phyloP scores from a whole-genome alignment of 2,797 vertebrate species.

The Lacerta viridis region DNA sequence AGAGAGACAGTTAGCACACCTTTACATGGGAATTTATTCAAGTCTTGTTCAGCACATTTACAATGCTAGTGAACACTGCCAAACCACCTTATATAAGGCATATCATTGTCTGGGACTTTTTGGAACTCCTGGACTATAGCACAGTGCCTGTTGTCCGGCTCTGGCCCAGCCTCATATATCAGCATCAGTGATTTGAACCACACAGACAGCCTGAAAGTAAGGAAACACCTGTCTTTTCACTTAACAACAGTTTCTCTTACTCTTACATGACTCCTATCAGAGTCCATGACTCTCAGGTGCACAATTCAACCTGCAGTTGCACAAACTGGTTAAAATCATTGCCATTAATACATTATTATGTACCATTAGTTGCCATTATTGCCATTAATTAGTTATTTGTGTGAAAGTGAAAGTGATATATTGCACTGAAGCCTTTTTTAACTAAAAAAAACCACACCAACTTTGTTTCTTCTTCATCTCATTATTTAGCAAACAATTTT shows the following conservation, averaged over 20 bases:
- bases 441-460: neutral
- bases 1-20: too few relatives aligned
- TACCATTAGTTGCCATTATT: too few relatives aligned
- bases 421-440: neutral
- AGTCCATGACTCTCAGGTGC: neutral
- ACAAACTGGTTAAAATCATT: neutral
- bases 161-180: neutral
- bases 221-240: neutral
- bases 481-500: constrained; percentile 18
- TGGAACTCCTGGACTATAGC: too few relatives aligned
- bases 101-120: too few relatives aligned
- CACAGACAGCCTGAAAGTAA: neutral
- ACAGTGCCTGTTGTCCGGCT: neutral
- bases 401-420: neutral
- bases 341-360: neutral
- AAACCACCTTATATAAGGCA: neutral
- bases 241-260: neutral
- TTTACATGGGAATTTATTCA: neutral
- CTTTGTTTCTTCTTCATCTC: too few relatives aligned
- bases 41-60: neutral
- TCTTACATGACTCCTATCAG: neutral
- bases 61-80: neutral
- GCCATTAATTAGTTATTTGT: neutral
- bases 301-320: neutral
- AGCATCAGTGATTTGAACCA: neutral